Evolutionary conservation across 2,113 vertebrate genomes (phyloP), one percentile per base, ranked within the genome.

Genomic region (Indicator maculatus): DNA sequence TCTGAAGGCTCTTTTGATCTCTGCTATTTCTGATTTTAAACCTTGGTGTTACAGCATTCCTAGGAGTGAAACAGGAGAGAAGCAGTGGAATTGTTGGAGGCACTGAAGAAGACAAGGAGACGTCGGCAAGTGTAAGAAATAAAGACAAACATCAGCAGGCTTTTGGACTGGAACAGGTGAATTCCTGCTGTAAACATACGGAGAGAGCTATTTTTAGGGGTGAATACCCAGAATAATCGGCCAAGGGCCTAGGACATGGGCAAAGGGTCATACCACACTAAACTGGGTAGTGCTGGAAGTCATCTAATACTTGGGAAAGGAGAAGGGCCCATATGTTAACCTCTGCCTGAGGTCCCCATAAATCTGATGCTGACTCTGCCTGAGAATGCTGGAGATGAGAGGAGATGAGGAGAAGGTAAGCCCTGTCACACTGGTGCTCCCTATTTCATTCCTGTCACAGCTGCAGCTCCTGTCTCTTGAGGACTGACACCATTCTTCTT

Each of bases 1-100:
- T 87, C 59, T 82, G 77, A 84, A 20, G 58, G 24, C 5, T 92
- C 63, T 86, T 96, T 92, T 82, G 81, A 93, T 90, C 74, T 86
- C 61, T 84, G 50, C 31, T 94, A 63, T 69, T 90, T 83, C 66
- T 90, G 53, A 75, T 84, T 93, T 84, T 90, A 90, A 86, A 82
- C 20, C 21, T 60, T 50, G 14, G 11, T 55, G 59, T 75, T 87
- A 45, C n/a, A 60, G 50, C 24, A 63, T 86, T 31, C 53, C n/a
- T n/a, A 12, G 61, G 31, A 79, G 55, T 19, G 39, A 84, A 86
- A 69, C 17, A 47, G 80, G 41, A 83, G 47, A 72, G 47, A 77
- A 88, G 33, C 17, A 89, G 21, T 28, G 78, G 69, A 86, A 74
- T n/a, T 84, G 19, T 23, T 36, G 53, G 55, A 71, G 65, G 13